Conservation (phyloP, 2,797 vertebrate genomes). For the Enteromius mattozi region DNA sequence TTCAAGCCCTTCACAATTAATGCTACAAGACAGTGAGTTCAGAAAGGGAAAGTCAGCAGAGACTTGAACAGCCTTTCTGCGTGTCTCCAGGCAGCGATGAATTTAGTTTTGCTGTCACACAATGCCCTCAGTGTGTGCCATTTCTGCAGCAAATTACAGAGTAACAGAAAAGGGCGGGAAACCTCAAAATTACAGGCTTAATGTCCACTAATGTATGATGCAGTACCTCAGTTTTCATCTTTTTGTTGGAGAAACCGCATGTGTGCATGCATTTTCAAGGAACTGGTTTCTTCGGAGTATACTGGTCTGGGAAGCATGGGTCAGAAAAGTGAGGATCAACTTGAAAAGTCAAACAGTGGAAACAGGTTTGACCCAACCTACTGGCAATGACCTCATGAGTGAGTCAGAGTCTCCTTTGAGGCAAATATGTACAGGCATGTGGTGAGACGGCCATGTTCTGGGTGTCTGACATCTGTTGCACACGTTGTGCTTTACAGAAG, state of each 20-base stretch:
- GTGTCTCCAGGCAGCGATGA: neutral
- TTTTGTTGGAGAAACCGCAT: neutral
- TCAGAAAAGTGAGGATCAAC: constrained; percentile 11
- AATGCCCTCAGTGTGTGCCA: constrained; percentile 56
- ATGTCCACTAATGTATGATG: constrained; percentile 32
- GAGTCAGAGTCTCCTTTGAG: constrained; percentile 49
- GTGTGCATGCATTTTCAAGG: neutral
- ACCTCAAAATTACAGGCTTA: constrained; percentile 52
- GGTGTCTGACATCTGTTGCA: constrained; percentile 48
- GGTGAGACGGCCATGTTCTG: constrained; percentile 12
- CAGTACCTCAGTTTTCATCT: constrained; percentile 9
- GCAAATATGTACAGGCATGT: neutral
- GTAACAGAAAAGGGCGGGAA: constrained; percentile 54
- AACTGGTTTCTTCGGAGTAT: constrained; percentile 4
- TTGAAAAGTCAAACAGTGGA: neutral
- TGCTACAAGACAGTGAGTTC: neutral
- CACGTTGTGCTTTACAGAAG: constrained; percentile 44
- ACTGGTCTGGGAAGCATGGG: neutral
- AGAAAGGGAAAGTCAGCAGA: constrained; percentile 15
- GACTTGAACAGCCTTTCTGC: neutral
- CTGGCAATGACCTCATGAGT: constrained; percentile 21
- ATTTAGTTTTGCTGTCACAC: constrained; percentile 18
- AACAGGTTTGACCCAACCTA: constrained; percentile 10
- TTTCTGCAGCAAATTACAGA: constrained; percentile 74
- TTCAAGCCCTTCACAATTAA: constrained; percentile 24